A percentile compares a stretch with the other conserved stretches of the same genome.
These are phyloP conservation scores for Chamaedrilus cognettii DNA, from an alignment of 2,888 invertebrate species.

Conservation along the genomic window DNA sequence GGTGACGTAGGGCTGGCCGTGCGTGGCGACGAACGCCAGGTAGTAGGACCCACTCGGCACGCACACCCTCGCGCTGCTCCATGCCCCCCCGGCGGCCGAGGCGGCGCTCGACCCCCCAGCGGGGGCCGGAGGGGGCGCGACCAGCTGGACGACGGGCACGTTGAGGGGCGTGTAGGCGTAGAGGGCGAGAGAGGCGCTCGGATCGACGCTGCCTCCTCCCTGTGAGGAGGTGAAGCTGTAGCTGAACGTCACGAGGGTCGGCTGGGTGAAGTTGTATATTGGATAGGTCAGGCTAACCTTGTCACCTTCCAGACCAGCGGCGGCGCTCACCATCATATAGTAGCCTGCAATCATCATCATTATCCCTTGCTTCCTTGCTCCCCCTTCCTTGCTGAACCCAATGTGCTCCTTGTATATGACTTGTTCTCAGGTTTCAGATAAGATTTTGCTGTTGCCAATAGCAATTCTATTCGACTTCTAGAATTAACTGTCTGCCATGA, in stretches of 20 bases:
- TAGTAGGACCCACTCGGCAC: neutral
- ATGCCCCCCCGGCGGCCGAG: neutral
- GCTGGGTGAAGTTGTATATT: neutral
- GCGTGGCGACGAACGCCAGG: neutral
- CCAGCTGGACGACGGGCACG: no score
- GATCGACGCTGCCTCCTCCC: neutral
- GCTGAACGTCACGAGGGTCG: neutral
- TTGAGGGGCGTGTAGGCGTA: neutral
- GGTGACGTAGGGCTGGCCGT: constrained; percentile 1
- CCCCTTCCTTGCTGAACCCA: no score
- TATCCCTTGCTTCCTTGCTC: no score
- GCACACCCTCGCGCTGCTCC: neutral
- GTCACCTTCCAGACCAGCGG: neutral
- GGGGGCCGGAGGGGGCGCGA: neutral
- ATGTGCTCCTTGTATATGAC: no score
- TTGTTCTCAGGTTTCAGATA: no score
- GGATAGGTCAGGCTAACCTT: neutral
- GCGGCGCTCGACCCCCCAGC: neutral
- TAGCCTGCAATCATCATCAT: neutral
- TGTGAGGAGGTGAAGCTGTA: neutral
- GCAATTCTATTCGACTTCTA: no score
- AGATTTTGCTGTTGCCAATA: no score
- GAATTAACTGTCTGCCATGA: no score
- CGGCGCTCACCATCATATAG: constrained; percentile 4
- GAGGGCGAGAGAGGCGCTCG: neutral